These are phyloP conservation scores for Ophiodon elongatus DNA, from an alignment of 2,113 vertebrate species.

Conservation along the genomic window DNA sequence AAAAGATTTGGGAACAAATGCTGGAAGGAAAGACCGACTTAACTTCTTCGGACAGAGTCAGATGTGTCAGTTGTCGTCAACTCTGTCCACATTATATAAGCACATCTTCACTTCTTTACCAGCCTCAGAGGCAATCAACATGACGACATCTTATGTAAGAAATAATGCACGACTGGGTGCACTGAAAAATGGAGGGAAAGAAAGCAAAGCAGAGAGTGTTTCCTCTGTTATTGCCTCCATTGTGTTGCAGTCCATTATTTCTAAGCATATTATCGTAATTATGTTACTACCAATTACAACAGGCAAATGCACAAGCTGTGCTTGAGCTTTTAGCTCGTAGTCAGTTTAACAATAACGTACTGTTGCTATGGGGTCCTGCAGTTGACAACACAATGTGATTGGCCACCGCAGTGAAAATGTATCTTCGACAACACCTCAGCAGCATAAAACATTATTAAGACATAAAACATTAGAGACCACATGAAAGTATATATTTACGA, in stretches of 20 bases:
- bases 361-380: not conserved
- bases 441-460: not conserved
- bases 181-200: not conserved
- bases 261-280: not conserved
- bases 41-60: slow-evolving; percentile 69
- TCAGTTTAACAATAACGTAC: not conserved
- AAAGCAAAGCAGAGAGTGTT: not conserved
- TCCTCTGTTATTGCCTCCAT: not conserved
- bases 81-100: slow-evolving; percentile 68
- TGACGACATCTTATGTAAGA: slow-evolving; percentile 38
- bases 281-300: not conserved
- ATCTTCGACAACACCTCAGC: too few species aligned
- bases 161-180: slow-evolving; percentile 22
- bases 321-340: not conserved
- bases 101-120: slow-evolving; percentile 25
- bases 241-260: not conserved
- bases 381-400: not conserved
- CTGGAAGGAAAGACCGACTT: slow-evolving; percentile 67
- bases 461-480: not conserved
- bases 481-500: not conserved
- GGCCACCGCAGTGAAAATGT: not conserved
- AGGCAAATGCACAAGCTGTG: slow-evolving; percentile 5
- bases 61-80: slow-evolving; percentile 64
- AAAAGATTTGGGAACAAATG: slow-evolving; percentile 59
- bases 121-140: slow-evolving; percentile 24